Percentiles rank a stretch among this genome's conserved stretches.
Conservation (phyloP, 2,113 vertebrate species). For the Tenrec ecaudatus region DNA sequence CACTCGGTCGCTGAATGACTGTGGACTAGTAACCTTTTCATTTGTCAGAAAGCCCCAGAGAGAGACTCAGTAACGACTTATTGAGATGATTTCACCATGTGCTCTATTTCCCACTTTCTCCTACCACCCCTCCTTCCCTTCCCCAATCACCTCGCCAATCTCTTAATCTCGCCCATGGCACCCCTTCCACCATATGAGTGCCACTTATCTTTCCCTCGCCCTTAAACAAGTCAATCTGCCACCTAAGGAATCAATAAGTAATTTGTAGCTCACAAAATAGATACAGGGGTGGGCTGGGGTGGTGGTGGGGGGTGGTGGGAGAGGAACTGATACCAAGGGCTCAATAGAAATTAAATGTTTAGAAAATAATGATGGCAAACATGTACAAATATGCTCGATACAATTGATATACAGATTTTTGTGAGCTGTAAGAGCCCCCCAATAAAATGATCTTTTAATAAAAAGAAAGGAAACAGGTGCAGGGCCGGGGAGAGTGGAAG, state of each 20-base stretch:
- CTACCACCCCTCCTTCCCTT: neutral
- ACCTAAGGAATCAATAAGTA: constrained; percentile 88
- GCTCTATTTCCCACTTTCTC: neutral
- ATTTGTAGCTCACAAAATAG: constrained; percentile 81
- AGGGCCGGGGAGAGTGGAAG: constrained; percentile 32
- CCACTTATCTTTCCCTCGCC: neutral
- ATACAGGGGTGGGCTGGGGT: too few species aligned
- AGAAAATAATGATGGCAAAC: too few species aligned
- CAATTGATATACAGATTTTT: too few species aligned
- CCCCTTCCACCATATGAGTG: neutral
- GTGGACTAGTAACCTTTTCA: too few species aligned
- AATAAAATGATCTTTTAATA: too few species aligned
- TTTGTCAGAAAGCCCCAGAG: neutral
- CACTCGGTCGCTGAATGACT: neutral
- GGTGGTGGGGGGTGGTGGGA: too few species aligned
- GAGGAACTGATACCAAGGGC: too few species aligned
- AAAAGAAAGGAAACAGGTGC: too few species aligned
- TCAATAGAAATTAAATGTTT: too few species aligned
- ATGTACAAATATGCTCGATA: too few species aligned
- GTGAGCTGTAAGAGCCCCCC: too few species aligned
- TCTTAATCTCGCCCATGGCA: neutral
- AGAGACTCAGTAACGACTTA: neutral
- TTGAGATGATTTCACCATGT: neutral
- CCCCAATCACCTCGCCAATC: neutral
- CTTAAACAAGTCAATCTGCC: neutral